These are phyloP conservation scores for Erpetoichthys calabaricus DNA, from an alignment of 2,797 vertebrate species.

Conservation along the genomic window DNA sequence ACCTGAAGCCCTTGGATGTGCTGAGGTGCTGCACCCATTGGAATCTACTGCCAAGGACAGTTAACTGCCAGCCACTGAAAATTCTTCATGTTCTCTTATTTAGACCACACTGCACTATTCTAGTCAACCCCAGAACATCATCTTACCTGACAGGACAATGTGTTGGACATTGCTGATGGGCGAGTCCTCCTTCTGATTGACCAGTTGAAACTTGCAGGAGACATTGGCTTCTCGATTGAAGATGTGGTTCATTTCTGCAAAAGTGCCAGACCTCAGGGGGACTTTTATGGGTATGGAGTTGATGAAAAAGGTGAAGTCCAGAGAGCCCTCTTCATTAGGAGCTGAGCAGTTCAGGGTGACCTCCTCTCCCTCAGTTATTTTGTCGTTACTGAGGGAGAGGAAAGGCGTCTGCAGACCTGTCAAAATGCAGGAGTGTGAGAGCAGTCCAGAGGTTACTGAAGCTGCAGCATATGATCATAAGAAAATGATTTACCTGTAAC, in stretches of 20 bases:
- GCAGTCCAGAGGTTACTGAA: too few relatives aligned
- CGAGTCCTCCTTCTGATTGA: conserved; percentile 7
- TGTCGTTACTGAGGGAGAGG: conserved; percentile 15
- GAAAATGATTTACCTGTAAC: conserved; percentile 34
- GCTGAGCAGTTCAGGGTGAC: conserved; percentile 31
- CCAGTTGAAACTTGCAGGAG: conserved; percentile 34
- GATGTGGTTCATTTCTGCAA: neutral
- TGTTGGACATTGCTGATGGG: conserved; percentile 19
- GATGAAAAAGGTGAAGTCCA: conserved; percentile 32
- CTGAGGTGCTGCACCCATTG: too few relatives aligned
- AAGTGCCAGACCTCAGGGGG: rapidly evolving
- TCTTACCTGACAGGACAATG: conserved; percentile 34
- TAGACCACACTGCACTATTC: too few relatives aligned
- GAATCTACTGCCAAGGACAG: too few relatives aligned
- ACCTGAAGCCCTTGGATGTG: too few relatives aligned
- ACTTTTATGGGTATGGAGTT: neutral
- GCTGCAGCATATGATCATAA: neutral
- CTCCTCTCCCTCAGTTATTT: conserved; percentile 32
- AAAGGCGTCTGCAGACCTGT: conserved; percentile 40
- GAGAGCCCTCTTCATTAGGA: conserved; percentile 22
- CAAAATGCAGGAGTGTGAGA: too few relatives aligned
- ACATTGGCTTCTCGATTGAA: conserved; percentile 16
- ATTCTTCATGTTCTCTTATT: too few relatives aligned
- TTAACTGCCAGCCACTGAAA: too few relatives aligned
- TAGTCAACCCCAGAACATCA: too few relatives aligned